These are phyloP conservation scores for Athripsodes cinereus DNA, from an alignment of 2,888 invertebrate genomes.

Conservation along the genomic window DNA sequence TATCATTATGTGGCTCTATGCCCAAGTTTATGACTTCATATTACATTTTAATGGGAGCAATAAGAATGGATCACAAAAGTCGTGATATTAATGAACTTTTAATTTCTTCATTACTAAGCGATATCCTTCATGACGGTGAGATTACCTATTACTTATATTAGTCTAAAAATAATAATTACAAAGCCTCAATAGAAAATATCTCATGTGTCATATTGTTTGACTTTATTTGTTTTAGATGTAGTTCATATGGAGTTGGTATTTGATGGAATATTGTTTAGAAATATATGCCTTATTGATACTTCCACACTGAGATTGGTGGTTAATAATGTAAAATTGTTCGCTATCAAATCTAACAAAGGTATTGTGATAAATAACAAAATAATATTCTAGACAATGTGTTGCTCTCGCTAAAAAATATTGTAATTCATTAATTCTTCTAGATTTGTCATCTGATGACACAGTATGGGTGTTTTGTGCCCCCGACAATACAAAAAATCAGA, in stretches of 20 bases:
- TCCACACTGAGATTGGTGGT: slow-evolving; percentile 15
- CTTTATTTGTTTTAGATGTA: slow-evolving; percentile 40
- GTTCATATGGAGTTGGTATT: slow-evolving; percentile 57
- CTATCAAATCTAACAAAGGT: slow-evolving; percentile 35
- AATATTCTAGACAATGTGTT: no score
- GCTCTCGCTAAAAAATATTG: no score
- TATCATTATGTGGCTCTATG: slow-evolving; percentile 57
- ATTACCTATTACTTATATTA: not conserved
- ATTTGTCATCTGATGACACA: not conserved
- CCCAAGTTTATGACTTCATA: slow-evolving; percentile 54
- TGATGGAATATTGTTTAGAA: slow-evolving; percentile 46
- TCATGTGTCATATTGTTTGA: not conserved
- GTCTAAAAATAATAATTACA: not conserved
- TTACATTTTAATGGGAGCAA: slow-evolving; percentile 39
- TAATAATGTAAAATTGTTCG: slow-evolving; percentile 41
- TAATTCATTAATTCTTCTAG: no score
- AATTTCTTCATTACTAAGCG: slow-evolving; percentile 40
- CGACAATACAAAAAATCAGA: not conserved
- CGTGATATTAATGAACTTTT: slow-evolving; percentile 29
- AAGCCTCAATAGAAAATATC: no score
- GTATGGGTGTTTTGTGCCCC: slow-evolving; percentile 11
- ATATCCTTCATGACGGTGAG: slow-evolving; percentile 47
- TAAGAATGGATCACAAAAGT: slow-evolving; percentile 9
- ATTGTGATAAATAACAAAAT: no score
- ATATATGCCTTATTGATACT: slow-evolving; percentile 25